A percentile compares a stretch with the other conserved stretches of the same genome.
These are phyloP conservation scores for Delphinapterus leucas DNA, from an alignment of 2,113 vertebrate genomes.

Conservation along the genomic window DNA sequence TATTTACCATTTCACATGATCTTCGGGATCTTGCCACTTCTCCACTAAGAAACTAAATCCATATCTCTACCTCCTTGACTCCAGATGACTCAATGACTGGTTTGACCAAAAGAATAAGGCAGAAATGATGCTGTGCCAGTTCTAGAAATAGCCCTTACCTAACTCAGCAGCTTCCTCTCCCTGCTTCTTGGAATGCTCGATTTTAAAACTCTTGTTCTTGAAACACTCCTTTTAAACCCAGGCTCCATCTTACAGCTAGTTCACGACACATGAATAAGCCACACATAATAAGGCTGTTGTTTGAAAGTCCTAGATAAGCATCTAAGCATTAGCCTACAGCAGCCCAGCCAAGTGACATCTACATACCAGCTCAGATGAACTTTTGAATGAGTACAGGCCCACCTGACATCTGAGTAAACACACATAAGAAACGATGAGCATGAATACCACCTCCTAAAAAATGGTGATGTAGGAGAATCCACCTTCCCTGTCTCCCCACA, in stretches of 20 bases:
- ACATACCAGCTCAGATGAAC: background rate
- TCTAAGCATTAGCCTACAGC: background rate
- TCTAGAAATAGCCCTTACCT: background rate
- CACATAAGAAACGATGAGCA: background rate
- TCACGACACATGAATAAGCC: background rate
- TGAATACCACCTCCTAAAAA: background rate
- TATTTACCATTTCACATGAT: background rate
- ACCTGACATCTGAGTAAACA: background rate
- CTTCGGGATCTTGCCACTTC: background rate
- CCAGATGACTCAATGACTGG: background rate
- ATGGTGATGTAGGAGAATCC: background rate
- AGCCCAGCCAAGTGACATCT: background rate
- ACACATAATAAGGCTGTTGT: background rate
- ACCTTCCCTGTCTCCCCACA: background rate
- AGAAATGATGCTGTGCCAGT: background rate
- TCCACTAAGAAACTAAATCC: background rate
- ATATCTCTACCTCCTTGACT: background rate
- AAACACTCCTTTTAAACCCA: background rate
- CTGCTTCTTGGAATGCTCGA: background rate
- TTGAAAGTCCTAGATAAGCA: background rate
- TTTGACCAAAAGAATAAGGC: background rate
- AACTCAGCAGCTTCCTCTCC: background rate
- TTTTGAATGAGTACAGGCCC: background rate
- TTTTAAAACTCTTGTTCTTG: background rate
- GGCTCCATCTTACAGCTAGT: background rate